Conservation (phyloP, 2,113 vertebrate genomes). For the Cyprinodon variegatus region DNA sequence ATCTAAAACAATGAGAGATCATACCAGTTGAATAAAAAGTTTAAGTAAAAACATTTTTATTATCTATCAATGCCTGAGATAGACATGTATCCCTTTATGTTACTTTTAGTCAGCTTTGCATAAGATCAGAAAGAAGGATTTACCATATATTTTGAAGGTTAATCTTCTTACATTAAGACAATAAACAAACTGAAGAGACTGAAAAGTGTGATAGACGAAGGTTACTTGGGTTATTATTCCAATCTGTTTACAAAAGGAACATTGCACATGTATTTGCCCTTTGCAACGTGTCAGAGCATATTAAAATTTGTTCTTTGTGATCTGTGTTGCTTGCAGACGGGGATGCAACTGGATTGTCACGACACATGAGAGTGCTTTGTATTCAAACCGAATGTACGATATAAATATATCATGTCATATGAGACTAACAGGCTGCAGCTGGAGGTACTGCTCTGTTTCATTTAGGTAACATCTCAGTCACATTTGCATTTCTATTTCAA, state of each 20-base stretch:
- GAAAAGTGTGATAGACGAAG: neutral
- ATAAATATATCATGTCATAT: neutral
- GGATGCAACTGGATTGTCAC: neutral
- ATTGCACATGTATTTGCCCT: neutral
- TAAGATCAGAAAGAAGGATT: no score
- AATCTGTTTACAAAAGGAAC: neutral
- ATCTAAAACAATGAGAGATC: no score
- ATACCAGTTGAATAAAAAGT: no score
- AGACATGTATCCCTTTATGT: no score
- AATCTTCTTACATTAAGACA: neutral
- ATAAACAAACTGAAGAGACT: neutral
- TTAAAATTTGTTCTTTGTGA: neutral
- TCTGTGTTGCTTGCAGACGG: neutral
- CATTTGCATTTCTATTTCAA: conserved; percentile 7
- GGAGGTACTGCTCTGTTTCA: conserved; percentile 18
- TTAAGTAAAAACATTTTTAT: no score
- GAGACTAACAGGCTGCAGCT: neutral
- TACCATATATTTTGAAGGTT: neutral
- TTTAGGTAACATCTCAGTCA: conserved; percentile 4
- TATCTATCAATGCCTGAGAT: no score
- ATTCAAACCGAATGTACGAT: conserved; percentile 2
- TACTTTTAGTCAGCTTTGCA: no score
- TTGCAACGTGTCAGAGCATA: neutral
- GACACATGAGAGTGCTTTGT: neutral
- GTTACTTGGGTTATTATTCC: neutral